These are phyloP conservation scores for Tetraodon nigroviridis DNA, from an alignment of 2,113 vertebrate genomes.

Conservation along the genomic window DNA sequence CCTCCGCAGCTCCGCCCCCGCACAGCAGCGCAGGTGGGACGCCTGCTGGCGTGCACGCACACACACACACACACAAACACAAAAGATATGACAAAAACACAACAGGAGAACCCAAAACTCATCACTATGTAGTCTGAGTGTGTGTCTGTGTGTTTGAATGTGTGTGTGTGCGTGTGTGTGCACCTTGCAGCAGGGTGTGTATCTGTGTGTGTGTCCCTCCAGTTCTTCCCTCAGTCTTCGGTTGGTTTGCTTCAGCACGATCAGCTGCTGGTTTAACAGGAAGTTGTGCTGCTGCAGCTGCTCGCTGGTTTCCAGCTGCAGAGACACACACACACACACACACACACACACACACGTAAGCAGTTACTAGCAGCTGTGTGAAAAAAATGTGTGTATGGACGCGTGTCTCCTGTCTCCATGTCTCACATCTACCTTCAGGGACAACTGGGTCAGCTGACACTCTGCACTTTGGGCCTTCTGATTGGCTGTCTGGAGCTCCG, in stretches of 20 bases:
- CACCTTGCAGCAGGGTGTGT: slow-evolving; percentile 45
- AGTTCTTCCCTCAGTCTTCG: slow-evolving; percentile 66
- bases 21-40: slow-evolving; percentile 80
- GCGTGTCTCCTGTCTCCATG: slow-evolving; percentile 13
- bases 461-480: slow-evolving; percentile 88
- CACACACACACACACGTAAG: background rate
- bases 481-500: slow-evolving; percentile 87
- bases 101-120: background rate
- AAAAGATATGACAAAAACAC: background rate
- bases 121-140: background rate
- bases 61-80: background rate
- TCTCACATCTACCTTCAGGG: slow-evolving; percentile 80
- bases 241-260: slow-evolving; percentile 90
- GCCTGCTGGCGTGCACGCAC: slow-evolving; percentile 76
- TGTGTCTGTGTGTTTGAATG: background rate
- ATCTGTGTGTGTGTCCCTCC: slow-evolving; percentile 63
- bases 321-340: background rate
- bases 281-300: slow-evolving; percentile 90
- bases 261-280: slow-evolving; percentile 88
- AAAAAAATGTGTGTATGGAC: no score
- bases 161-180: background rate
- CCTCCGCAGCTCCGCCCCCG: slow-evolving; percentile 82
- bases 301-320: slow-evolving; percentile 86
- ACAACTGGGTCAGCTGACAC: slow-evolving; percentile 87
- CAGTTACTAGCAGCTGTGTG: no score